Evolutionary conservation across 1,140 invertebrate species (phyloP).

Genomic region (Drosophila melanogaster): Release_6_plus_ISO1_MT NT_033777.3:7497501-7498000

Average conservation of each 20-base stretch:
- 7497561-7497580: constrained; percentile 52
- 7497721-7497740: constrained; percentile 30
- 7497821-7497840: constrained; percentile 42
- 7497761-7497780: constrained; percentile 22
- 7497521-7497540: constrained; percentile 28
- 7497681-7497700: constrained; percentile 35
- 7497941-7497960: neutral
- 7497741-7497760: constrained; percentile 39
- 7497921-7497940: neutral
- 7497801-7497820: constrained; percentile 38
- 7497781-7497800: constrained; percentile 39
- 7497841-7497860: constrained; percentile 17
- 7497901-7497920: neutral
- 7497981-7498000: constrained; percentile 24
- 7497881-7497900: constrained; percentile 1
- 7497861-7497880: neutral
- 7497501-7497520: constrained; percentile 52
- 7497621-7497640: constrained; percentile 17
- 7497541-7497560: constrained; percentile 46
- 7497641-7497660: constrained; percentile 14
- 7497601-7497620: constrained; percentile 54
- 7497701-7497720: constrained; percentile 27
- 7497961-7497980: neutral
- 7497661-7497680: constrained; percentile 14
- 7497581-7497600: constrained; percentile 53